phyloP scores from a whole-genome alignment of 1,140 invertebrate genomes.

The Globodera rostochiensis region DNA sequence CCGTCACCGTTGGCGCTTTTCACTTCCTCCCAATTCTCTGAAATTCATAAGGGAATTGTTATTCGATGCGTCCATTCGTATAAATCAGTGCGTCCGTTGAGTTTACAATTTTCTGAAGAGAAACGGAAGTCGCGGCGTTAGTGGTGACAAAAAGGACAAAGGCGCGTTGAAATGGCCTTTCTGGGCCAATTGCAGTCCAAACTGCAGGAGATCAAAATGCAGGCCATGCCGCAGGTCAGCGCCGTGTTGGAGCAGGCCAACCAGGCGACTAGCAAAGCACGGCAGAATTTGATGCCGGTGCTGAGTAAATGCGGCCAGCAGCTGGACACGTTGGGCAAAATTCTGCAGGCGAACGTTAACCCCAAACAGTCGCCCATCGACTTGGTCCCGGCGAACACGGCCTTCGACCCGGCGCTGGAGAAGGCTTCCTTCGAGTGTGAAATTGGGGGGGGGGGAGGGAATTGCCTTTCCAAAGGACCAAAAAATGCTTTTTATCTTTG shows the following conservation, averaged over 20 bases:
- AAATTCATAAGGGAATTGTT: not conserved
- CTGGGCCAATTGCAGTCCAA: constrained; percentile 46
- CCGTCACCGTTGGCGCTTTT: not conserved
- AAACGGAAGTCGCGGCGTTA: not conserved
- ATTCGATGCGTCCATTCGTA: not conserved
- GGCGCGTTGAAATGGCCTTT: constrained; percentile 46
- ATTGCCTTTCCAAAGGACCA: no score
- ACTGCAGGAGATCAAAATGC: constrained; percentile 52
- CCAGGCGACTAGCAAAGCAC: constrained; percentile 48
- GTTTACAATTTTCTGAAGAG: not conserved
- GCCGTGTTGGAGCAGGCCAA: constrained; percentile 49
- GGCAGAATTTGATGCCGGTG: constrained; percentile 51
- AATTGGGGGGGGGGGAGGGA: not conserved
- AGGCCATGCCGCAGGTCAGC: constrained; percentile 45
- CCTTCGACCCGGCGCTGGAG: constrained; percentile 62
- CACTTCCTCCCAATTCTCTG: not conserved
- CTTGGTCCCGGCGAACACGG: constrained; percentile 58
- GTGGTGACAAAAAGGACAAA: not conserved
- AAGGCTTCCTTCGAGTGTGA: constrained; percentile 56
- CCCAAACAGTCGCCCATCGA: constrained; percentile 64
- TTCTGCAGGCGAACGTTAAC: constrained; percentile 57
- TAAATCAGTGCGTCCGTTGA: not conserved
- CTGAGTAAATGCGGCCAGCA: constrained; percentile 56
- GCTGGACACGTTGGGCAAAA: constrained; percentile 59
- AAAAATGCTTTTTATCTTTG: no score